Percentiles rank a stretch among this genome's conserved stretches.
Evolutionary conservation across 1,140 invertebrate genomes (phyloP).

Genomic region (Dryas iulia): DNA sequence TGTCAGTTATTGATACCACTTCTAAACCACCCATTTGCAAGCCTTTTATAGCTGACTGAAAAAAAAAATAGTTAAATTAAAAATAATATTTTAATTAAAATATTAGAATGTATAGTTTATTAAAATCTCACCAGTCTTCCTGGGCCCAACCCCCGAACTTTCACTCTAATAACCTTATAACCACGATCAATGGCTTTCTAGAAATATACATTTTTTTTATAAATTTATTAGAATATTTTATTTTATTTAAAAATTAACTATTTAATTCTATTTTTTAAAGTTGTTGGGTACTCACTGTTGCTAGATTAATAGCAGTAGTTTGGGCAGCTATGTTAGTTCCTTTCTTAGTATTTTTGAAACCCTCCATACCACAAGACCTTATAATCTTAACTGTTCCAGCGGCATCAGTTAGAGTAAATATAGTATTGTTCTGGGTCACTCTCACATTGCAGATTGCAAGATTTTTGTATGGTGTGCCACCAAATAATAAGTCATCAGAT

Average conservation of each 20-base stretch:
- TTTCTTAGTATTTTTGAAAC: slow-evolving; percentile 96
- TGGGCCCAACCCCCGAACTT: slow-evolving; percentile 90
- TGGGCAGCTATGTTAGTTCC: slow-evolving; percentile 98
- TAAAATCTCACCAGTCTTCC: slow-evolving; percentile 88
- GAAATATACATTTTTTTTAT: slow-evolving; percentile 13
- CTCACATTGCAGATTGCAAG: slow-evolving; percentile 91
- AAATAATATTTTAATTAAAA: neutral
- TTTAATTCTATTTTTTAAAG: too few relatives aligned
- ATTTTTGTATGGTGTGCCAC: slow-evolving; percentile 88
- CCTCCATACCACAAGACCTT: slow-evolving; percentile 92
- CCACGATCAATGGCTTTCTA: slow-evolving; percentile 89
- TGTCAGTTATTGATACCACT: slow-evolving; percentile 94
- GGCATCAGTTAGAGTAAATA: slow-evolving; percentile 86
- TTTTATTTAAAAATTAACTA: too few relatives aligned
- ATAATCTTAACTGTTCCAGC: slow-evolving; percentile 83
- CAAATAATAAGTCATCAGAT: slow-evolving; percentile 87
- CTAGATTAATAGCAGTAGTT: slow-evolving; percentile 91
- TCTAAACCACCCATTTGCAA: slow-evolving; percentile 93
- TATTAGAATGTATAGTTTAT: neutral
- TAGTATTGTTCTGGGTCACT: slow-evolving; percentile 92
- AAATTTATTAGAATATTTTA: neutral
- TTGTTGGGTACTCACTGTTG: slow-evolving; percentile 39
- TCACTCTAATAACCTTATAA: slow-evolving; percentile 86
- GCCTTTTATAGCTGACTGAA: slow-evolving; percentile 94
- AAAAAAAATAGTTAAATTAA: slow-evolving; percentile 34